Conservation (phyloP, 1,140 invertebrate genomes). For the Cydia pomonella region DNA sequence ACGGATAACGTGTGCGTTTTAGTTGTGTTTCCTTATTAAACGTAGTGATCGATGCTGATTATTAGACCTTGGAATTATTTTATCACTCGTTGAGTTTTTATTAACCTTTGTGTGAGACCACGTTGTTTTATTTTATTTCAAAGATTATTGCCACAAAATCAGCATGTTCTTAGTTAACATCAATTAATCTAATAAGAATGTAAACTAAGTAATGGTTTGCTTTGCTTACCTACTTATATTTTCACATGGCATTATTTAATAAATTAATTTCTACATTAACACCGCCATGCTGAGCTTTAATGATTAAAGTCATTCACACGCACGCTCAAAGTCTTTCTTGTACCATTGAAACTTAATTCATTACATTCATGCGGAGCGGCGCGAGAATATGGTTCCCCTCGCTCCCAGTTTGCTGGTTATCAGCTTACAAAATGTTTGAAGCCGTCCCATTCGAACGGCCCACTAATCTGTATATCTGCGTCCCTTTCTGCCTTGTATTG, state of each 20-base stretch:
- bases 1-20: conserved; percentile 49
- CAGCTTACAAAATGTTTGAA: conserved; percentile 78
- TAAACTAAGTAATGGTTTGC: not conserved
- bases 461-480: conserved; percentile 62
- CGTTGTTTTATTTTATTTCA: conserved; percentile 1
- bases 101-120: conserved; percentile 8
- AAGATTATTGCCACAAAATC: not conserved
- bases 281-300: conserved; percentile 51
- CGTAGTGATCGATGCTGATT: conserved; percentile 48
- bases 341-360: conserved; percentile 78
- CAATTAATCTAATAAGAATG: conserved; percentile 16
- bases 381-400: conserved; percentile 79
- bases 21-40: conserved; percentile 52
- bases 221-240: not conserved
- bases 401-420: conserved; percentile 74
- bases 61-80: conserved; percentile 51
- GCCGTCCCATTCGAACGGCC: conserved; percentile 61
- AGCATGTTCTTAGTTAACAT: not conserved
- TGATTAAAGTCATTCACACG: conserved; percentile 60
- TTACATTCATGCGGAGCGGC: conserved; percentile 76
- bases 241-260: not conserved
- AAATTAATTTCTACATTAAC: conserved; percentile 6
- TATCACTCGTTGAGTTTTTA: not conserved
- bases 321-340: conserved; percentile 60
- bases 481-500: conserved; percentile 73